Base-by-base conservation (phyloP, 2,888 invertebrate genomes). In the Mechanitis messenoides region DNA sequence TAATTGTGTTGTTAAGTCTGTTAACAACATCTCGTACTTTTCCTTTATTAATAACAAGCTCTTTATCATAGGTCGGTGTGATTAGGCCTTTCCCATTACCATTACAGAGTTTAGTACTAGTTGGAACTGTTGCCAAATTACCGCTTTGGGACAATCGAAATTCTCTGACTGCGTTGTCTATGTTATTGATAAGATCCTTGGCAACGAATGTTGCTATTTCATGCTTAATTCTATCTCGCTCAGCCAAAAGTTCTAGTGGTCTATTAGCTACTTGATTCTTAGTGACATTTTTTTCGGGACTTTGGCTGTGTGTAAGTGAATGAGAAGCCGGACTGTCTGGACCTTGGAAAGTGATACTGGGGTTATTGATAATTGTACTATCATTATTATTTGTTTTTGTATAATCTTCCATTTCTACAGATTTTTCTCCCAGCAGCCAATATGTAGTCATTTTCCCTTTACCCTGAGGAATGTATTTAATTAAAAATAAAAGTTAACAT, bases 401-500 rank as follows among this genome's bases (percentile, higher is more conserved):
- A 63, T 73, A 71, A 4, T 59, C 62, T 6, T 69, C 71, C 31
- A 66, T 63, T 11, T 70, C 71, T 12, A 73, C 69, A 31, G 78
- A 72, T 59, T 74, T 81, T 75, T 96, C 96, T 12, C 96, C 95
- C 46, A 93, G 88, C 60, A 97, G 84, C 97, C 97, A 97, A 77
- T 96, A 97, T 0, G 97, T 97, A 45, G 92, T 92, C 94, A 97
- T 95, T 76, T 93, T 94, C 1, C 97, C 97, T 86, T 97, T 97
- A 1, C 97, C 97, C 95, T 96, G 84, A 55, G 80, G 55, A 63
- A 55, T 59, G 55, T 35, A 11, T 54, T 33, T n/a, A 53, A 50
- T 55, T 56, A n/a, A 45, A 53, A 53, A 38, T 45, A 6, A 56
- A 31, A 38, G 28, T 31, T 47, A 47, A 60, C 33, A 11, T 54